These are phyloP conservation scores for Dysidea cf. avara DNA, from an alignment of 37 sponge, comb jelly and placozoan species.

Conservation along the genomic window DNA sequence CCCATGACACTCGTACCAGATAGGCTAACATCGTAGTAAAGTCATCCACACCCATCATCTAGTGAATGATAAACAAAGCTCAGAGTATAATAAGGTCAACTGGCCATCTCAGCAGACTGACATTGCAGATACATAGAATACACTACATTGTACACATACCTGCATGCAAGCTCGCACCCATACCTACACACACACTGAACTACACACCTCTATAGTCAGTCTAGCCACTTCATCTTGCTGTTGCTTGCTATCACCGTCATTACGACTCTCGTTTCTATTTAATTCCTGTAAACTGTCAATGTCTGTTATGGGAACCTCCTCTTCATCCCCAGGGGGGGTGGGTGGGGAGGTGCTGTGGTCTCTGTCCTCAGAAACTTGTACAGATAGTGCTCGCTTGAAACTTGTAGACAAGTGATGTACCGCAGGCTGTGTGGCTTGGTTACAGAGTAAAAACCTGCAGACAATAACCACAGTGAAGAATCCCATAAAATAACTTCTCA, in stretches of 20 bases:
- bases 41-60: slow-evolving; percentile 78
- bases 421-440: too few species aligned
- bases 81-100: too few species aligned
- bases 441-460: slow-evolving; percentile 63
- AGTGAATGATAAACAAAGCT: not conserved
- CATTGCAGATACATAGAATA: not conserved
- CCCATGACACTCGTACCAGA: slow-evolving; percentile 76
- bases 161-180: too few species aligned
- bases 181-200: too few species aligned
- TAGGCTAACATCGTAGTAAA: slow-evolving; percentile 58
- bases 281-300: not conserved
- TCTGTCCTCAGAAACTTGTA: not conserved
- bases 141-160: not conserved
- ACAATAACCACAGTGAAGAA: not conserved
- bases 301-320: not conserved
- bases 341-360: too few species aligned
- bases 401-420: not conserved
- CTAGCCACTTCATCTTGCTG: slow-evolving; percentile 59
- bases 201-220: slow-evolving; percentile 63
- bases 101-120: not conserved
- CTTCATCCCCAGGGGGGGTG: not conserved
- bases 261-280: slow-evolving; percentile 8
- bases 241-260: slow-evolving; percentile 4
- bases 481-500: not conserved
- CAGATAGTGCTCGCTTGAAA: slow-evolving; percentile 7